Conservation (phyloP, 2,113 vertebrate genomes). For the Tylochromis polylepis region DNA sequence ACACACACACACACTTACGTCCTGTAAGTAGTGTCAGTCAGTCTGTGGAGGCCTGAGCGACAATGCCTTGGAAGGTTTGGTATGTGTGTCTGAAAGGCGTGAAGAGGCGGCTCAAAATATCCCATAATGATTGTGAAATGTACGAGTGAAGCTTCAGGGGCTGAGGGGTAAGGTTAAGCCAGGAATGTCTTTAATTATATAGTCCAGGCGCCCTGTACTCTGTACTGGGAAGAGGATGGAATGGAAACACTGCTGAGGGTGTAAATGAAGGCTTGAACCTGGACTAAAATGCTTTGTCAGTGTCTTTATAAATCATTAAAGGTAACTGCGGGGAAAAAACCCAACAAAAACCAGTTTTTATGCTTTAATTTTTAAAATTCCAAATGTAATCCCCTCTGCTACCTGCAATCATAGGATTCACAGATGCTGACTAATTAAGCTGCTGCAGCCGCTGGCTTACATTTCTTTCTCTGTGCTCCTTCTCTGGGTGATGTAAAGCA, state of each 20-base stretch:
- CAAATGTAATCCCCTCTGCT: not conserved
- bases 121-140: slow-evolving; percentile 55
- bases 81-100: slow-evolving; percentile 24
- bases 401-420: not conserved
- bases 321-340: accelerated
- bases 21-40: not conserved
- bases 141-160: slow-evolving; percentile 45
- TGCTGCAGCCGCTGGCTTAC: not conserved
- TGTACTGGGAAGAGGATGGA: slow-evolving; percentile 8
- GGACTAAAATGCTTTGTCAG: not conserved
- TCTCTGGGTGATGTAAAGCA: not conserved
- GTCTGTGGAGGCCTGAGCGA: not conserved
- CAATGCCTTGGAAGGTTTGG: not conserved
- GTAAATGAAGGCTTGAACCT: slow-evolving; percentile 35
- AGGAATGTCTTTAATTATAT: slow-evolving; percentile 76
- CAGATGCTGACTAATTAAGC: not conserved
- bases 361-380: not conserved
- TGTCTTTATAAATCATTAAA: not conserved
- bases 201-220: slow-evolving; percentile 35
- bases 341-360: not conserved
- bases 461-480: not conserved
- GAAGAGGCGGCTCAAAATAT: slow-evolving; percentile 54
- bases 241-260: slow-evolving; percentile 13
- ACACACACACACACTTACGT: not conserved
- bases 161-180: slow-evolving; percentile 60